Evolutionary conservation across 2,888 invertebrate species (phyloP).

Genomic region (Agrochola macilenta): DNA sequence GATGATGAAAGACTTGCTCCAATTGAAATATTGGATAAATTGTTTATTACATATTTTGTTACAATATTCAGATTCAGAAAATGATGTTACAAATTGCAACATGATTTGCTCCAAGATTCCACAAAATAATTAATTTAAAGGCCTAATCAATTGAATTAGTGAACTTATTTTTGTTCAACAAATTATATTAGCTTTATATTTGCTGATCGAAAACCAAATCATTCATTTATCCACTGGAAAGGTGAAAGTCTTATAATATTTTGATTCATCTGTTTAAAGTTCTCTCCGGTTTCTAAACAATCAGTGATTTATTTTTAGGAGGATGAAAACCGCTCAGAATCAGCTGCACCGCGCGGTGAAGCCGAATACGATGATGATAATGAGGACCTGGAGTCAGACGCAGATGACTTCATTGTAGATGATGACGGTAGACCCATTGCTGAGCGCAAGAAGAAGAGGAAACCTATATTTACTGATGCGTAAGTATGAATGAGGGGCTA

Average conservation of each 20-base stretch:
- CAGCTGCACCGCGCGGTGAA: slow-evolving; percentile 91
- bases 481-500: slow-evolving; percentile 86
- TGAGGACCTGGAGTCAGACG: slow-evolving; percentile 95
- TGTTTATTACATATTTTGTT: background rate
- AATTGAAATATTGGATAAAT: background rate
- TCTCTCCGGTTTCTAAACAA: background rate
- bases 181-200: background rate
- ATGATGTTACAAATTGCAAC: background rate
- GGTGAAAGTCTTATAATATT: background rate
- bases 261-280: background rate
- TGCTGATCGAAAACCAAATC: background rate
- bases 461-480: slow-evolving; percentile 96
- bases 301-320: slow-evolving; percentile 88
- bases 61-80: background rate
- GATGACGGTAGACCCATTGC: slow-evolving; percentile 97
- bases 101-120: background rate
- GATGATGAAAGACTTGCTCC: no score
- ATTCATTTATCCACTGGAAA: background rate
- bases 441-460: slow-evolving; percentile 94
- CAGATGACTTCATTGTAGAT: slow-evolving; percentile 99
- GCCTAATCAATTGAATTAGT: background rate
- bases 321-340: slow-evolving; percentile 94
- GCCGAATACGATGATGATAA: slow-evolving; percentile 94
- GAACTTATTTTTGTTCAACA: background rate
- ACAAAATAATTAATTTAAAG: background rate